Evolutionary conservation across 1,140 invertebrate species (phyloP), one percentile per base, ranked within the genome.

Genomic region (Euschistus heros): DNA sequence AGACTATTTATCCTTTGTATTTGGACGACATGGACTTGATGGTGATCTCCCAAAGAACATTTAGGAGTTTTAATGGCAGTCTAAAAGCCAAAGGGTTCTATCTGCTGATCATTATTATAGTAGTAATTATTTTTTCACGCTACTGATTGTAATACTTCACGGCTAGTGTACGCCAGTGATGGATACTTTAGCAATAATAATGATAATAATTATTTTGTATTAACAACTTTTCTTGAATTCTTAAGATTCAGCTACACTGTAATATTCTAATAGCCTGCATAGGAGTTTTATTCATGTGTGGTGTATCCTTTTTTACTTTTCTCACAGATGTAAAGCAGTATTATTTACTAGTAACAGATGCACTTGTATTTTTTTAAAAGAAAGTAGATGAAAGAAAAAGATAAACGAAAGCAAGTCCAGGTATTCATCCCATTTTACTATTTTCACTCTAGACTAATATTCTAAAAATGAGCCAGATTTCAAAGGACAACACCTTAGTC

Each of bases 261-360:
- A 60, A 65, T 66, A 66, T 44, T 62, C 65, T 66, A 66, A 66
- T 66, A 66, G 65, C 65, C 65, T 66, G 65, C 65, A 33, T 62
- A 66, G 65, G 65, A 66, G 50, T 66, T 66, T 47, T 66, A 42
- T 61, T 61, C 33, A 37, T 61, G 59, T 62, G 61, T 42, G 60
- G 27, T 60, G 20, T 66, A 52, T 62, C 18, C 14, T 62, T 63
- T 57, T 66, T 57, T n/a, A 59, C 27, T 60, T 27, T n/a, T 63
- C 62, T 66, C 46, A 54, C 50, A 61, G 65, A 37, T 37, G 33
- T 50, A 63, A 66, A 66, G 65, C 65, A 66, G 65, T 61, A 42
- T 18, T 66, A 62, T 27, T 65, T 26, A 54, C 65, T 66, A 66
- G 59, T 66, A 62, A 66, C 59, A 66, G 44, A 66, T 62, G 50